Percentiles rank a stretch among this genome's conserved stretches.
These are phyloP conservation scores for Dicycla oo DNA, from an alignment of 2,888 invertebrate genomes.

Conservation along the genomic window DNA sequence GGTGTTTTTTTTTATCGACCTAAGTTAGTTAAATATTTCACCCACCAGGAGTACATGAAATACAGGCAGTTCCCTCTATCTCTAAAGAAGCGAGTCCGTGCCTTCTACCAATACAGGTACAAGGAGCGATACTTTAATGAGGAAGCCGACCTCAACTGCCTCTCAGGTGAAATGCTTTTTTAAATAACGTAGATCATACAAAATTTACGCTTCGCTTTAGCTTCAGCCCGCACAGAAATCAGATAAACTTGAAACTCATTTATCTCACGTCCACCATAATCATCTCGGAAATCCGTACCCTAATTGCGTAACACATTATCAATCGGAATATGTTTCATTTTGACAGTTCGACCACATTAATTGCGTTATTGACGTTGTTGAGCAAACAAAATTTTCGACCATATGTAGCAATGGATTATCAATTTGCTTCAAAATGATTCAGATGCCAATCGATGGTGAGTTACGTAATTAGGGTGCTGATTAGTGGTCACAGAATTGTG, in stretches of 20 bases:
- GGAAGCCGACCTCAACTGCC: constrained; percentile 85
- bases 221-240: neutral
- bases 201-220: neutral
- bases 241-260: neutral
- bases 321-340: too few species aligned
- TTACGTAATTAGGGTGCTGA: too few species aligned
- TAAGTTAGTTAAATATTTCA: neutral
- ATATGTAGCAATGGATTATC: too few species aligned
- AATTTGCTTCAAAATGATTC: too few species aligned
- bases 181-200: neutral
- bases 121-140: constrained; percentile 91
- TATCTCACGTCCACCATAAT: neutral
- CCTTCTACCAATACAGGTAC: constrained; percentile 90
- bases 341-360: too few species aligned
- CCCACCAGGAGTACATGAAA: constrained; percentile 89
- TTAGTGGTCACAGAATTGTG: neutral
- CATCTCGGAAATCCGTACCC: neutral
- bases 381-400: too few species aligned
- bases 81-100: constrained; percentile 88
- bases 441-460: too few species aligned
- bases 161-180: constrained; percentile 83
- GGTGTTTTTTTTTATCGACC: neutral
- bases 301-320: too few species aligned
- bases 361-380: too few species aligned
- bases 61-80: constrained; percentile 90